phyloP scores from a whole-genome alignment of 2,113 vertebrate genomes.

The Sinocyclocheilus rhinocerous region DNA sequence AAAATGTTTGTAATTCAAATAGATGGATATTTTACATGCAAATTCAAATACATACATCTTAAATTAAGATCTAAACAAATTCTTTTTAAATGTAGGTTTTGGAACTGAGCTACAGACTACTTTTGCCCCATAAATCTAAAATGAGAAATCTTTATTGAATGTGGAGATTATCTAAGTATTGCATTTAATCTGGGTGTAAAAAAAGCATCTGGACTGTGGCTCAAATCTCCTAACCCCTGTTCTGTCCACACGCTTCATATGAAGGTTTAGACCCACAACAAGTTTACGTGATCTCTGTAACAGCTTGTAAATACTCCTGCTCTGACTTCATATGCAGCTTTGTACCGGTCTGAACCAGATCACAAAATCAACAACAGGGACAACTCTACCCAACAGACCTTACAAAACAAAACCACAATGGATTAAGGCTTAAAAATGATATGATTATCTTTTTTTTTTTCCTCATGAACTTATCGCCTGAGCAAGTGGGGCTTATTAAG shows the following conservation, averaged over 20 bases:
- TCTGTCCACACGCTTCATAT: not conserved
- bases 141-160: not conserved
- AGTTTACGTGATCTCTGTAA: not conserved
- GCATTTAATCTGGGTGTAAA: not conserved
- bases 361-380: slow-evolving; percentile 57
- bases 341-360: slow-evolving; percentile 72
- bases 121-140: slow-evolving; percentile 6
- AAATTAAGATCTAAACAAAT: no score
- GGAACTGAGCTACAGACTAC: not conserved
- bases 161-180: not conserved
- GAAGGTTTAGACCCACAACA: not conserved
- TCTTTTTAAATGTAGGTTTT: no score
- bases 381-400: slow-evolving; percentile 26
- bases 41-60: not conserved
- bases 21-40: not conserved
- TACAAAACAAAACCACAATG: slow-evolving; percentile 34
- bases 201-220: not conserved
- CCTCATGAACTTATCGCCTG: slow-evolving; percentile 2
- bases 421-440: slow-evolving; percentile 34
- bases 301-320: not conserved
- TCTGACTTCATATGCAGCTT: slow-evolving; percentile 61
- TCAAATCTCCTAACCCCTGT: slow-evolving; percentile 1
- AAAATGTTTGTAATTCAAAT: no score
- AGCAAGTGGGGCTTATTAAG: slow-evolving; percentile 15
- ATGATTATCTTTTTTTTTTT: not conserved